Evolutionary conservation across 2,797 vertebrate species (phyloP).

Genomic region (Decapterus maruadsi): DNA sequence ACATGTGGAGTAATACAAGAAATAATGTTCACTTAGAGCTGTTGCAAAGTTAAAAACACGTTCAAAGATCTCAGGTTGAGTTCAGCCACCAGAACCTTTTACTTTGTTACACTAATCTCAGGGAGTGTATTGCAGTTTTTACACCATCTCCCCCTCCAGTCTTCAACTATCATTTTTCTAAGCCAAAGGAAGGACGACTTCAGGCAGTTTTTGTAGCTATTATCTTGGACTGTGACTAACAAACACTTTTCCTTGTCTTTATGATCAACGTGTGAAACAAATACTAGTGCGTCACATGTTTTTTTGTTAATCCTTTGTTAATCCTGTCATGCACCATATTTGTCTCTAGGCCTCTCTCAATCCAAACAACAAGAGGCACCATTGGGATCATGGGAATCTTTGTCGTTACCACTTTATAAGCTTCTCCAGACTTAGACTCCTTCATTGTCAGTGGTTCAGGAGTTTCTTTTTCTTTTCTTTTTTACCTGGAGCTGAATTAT

Average conservation of each 20-base stretch:
- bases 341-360: no score
- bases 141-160: neutral
- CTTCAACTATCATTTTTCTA: neutral
- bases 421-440: no score
- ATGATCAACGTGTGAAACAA: neutral
- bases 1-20: neutral
- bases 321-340: no score
- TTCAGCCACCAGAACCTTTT: neutral
- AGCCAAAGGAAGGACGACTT: neutral
- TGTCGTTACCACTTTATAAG: no score
- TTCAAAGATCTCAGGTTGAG: neutral
- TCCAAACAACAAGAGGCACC: no score
- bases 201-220: neutral
- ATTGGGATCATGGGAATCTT: no score
- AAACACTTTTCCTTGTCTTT: neutral
- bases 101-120: conserved; percentile 10
- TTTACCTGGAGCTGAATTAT: no score
- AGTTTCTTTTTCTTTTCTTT: no score
- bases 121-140: neutral
- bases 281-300: no score
- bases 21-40: neutral
- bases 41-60: neutral
- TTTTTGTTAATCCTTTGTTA: no score
- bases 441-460: no score
- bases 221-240: neutral